Percentiles rank a stretch among this genome's conserved stretches.
These are phyloP conservation scores for Clusia tigrina DNA, from an alignment of 2,888 invertebrate species.

Conservation along the genomic window DNA sequence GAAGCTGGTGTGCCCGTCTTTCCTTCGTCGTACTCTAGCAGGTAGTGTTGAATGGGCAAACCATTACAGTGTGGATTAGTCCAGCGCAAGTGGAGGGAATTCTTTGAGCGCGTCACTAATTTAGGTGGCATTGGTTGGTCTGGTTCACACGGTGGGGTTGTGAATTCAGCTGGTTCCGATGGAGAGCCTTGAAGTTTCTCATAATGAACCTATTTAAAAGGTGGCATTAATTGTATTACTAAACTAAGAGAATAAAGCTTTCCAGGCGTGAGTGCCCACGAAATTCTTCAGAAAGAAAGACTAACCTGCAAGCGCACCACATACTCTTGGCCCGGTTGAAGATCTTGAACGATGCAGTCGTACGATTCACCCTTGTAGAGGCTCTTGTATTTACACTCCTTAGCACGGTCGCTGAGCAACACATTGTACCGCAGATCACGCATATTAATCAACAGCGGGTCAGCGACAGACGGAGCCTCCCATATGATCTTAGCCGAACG, in stretches of 20 bases:
- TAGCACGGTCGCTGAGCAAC: conserved; percentile 77
- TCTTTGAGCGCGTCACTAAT: conserved; percentile 75
- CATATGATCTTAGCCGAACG: conserved; percentile 86
- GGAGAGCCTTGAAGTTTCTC: conserved; percentile 79
- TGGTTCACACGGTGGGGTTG: conserved; percentile 83
- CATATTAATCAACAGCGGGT: conserved; percentile 52
- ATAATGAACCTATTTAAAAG: conserved; percentile 60
- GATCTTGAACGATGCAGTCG: conserved; percentile 82
- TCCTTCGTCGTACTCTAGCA: conserved; percentile 81
- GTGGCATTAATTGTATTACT: too few relatives aligned
- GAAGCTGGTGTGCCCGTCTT: conserved; percentile 49
- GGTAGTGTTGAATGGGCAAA: conserved; percentile 77
- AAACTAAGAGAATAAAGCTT: too few relatives aligned
- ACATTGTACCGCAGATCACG: conserved; percentile 77
- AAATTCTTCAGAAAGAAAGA: not conserved
- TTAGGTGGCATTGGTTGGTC: conserved; percentile 80
- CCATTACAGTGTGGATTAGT: conserved; percentile 80
- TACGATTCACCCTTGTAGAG: conserved; percentile 81
- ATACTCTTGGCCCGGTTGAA: conserved; percentile 89
- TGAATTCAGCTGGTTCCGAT: conserved; percentile 81
- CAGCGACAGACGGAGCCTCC: conserved; percentile 70
- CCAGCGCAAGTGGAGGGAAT: conserved; percentile 77
- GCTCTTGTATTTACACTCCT: conserved; percentile 84
- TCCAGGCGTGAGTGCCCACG: too few relatives aligned
- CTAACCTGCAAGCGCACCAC: conserved; percentile 80